A percentile compares a stretch with the other conserved stretches of the same genome.
phyloP scores from a whole-genome alignment of 2,797 vertebrate species.

The Sylvia borin region DNA sequence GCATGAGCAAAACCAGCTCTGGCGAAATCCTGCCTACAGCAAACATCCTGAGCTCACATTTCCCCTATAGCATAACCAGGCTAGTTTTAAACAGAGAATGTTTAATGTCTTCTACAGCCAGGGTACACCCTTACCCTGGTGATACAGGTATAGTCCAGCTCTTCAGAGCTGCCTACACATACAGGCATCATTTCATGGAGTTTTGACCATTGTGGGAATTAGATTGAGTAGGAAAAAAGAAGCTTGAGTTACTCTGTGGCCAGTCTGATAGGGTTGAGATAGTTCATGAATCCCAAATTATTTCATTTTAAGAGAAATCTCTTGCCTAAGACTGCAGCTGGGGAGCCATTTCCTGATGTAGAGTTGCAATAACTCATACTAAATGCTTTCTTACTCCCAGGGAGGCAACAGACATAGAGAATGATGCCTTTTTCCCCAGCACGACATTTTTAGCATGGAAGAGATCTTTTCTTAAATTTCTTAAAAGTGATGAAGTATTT shows the following conservation, averaged over 20 bases:
- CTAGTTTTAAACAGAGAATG: background rate
- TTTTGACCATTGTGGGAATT: background rate
- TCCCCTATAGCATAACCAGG: background rate
- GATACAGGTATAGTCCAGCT: background rate
- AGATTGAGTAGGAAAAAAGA: background rate
- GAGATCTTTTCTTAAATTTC: slow-evolving; percentile 35
- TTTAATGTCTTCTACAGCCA: background rate
- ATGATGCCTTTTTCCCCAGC: slow-evolving; percentile 4
- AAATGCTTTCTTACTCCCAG: background rate
- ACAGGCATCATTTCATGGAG: background rate
- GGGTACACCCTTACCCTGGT: background rate
- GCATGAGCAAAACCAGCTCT: background rate
- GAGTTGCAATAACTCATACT: slow-evolving; percentile 36
- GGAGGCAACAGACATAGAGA: background rate
- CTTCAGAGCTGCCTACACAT: background rate
- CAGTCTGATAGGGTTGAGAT: background rate
- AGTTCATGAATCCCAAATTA: slow-evolving; percentile 33
- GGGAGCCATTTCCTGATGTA: slow-evolving; percentile 14
- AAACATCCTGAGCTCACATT: background rate
- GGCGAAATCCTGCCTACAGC: background rate
- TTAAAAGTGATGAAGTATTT: background rate
- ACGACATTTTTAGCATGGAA: slow-evolving; percentile 56
- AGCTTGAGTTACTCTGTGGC: background rate
- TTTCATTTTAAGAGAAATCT: background rate
- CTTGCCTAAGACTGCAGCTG: background rate